Percentiles rank a stretch among this genome's conserved stretches.
Evolutionary conservation across 2,113 vertebrate species (phyloP).

Genomic region (Silurus glanis): DNA sequence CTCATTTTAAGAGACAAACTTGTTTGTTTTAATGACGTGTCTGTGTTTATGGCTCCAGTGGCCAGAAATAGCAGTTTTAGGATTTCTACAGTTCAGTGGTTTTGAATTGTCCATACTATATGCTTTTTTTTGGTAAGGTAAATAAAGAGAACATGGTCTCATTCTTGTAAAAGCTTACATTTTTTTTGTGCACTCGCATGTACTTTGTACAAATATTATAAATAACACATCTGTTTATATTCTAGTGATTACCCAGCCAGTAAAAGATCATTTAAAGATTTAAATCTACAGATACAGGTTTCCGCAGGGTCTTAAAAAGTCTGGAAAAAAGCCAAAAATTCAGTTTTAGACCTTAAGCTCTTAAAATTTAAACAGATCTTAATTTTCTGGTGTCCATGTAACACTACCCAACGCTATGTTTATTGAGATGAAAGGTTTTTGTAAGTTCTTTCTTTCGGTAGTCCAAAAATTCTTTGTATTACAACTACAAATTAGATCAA

Average conservation of each 20-base stretch:
- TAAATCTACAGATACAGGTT: not conserved
- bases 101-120: conserved; percentile 70
- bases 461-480: no score
- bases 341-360: no score
- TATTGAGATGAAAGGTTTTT: no score
- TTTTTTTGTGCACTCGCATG: not conserved
- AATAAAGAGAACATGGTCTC: conserved; percentile 50
- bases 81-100: conserved; percentile 59
- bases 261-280: not conserved
- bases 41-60: conserved; percentile 44
- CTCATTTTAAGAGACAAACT: conserved; percentile 51
- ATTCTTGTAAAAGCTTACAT: not conserved
- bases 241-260: not conserved
- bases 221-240: not conserved
- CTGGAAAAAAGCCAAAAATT: no score
- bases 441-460: no score
- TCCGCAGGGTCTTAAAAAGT: no score
- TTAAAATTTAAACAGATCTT: no score
- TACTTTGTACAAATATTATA: not conserved
- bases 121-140: conserved; percentile 66
- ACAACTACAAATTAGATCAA: no score
- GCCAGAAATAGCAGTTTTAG: conserved; percentile 53
- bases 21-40: conserved; percentile 56
- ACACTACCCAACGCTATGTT: no score
- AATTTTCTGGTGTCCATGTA: no score